Evolutionary conservation across 2,797 vertebrate species (phyloP).

Genomic region (Iguana delicatissima): DNA sequence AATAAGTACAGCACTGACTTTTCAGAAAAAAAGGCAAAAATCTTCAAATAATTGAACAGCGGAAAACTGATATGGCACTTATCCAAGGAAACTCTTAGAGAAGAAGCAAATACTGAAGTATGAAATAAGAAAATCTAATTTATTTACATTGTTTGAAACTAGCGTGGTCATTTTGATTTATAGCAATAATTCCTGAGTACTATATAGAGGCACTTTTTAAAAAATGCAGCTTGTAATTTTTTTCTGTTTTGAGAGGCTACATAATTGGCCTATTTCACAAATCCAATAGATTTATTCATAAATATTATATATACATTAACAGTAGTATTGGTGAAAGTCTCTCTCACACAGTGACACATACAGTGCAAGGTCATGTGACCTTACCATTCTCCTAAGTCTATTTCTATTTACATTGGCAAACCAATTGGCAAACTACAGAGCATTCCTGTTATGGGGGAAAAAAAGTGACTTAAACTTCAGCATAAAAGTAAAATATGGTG

Average conservation of each 20-base stretch:
- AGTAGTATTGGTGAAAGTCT: neutral
- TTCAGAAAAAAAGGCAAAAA: slow-evolving; percentile 57
- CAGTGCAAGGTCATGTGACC: neutral
- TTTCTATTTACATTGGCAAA: slow-evolving; percentile 18
- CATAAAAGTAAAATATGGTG: neutral
- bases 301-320: neutral
- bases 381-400: neutral
- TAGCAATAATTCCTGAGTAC: slow-evolving; percentile 49
- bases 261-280: slow-evolving; percentile 31
- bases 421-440: neutral
- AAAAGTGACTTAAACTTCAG: slow-evolving; percentile 13
- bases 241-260: slow-evolving; percentile 13
- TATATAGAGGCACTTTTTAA: slow-evolving; percentile 21
- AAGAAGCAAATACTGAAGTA: slow-evolving; percentile 52
- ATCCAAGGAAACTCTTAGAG: slow-evolving; percentile 60
- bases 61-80: slow-evolving; percentile 60
- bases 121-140: slow-evolving; percentile 51
- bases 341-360: accelerated
- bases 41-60: slow-evolving; percentile 60
- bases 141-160: slow-evolving; percentile 59
- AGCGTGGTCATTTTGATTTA: slow-evolving; percentile 50
- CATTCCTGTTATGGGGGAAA: neutral
- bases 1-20: slow-evolving; percentile 67
- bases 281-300: slow-evolving; percentile 21
- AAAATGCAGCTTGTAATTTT: neutral